Base-by-base conservation (phyloP, 1,140 invertebrate species). In the Limonius californicus region DNA sequence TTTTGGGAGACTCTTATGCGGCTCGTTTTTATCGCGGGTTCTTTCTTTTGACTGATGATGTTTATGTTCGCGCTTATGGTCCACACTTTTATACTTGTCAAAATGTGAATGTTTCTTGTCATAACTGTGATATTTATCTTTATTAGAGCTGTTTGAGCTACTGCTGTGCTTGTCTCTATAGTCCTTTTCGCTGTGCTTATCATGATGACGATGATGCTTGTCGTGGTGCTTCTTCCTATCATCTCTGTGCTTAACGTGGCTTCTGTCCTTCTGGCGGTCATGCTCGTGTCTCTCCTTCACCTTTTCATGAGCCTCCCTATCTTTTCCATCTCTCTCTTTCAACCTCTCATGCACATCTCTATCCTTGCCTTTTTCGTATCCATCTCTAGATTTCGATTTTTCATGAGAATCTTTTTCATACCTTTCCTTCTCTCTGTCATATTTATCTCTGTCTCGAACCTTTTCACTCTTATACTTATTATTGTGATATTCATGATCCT, bases 261-360 rank as follows among this genome's bases (percentile, higher is more conserved):
- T 63, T 64, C 63, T 70, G 30, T 74, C 69, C 32, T 62, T 64
- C 45, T 69, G 57, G 11, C 65, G 43, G 32, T 61, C 32, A 59
- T 65, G 57, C 35, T 66, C 64, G 35, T 21, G 42, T 20, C n/a
- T 2, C 6, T 23, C 39, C 42, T 66, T 62, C 11, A 32, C 42
- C 9, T 27, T 27, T 4, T 27, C 23, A 27, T 27, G 23, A 4
- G 47, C 21, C 11, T 61, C 59, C 60, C 63, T 68, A 45, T 74
- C 68, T 42, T 64, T 64, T 43, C 67, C 47, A 39, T 53, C 30
- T 14, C 32, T 23, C 3, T 64, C 50, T n/a, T 61, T 55, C 15
- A 39, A 43, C 12, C 53, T 58, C 2, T 58, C 61, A 9, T 62
- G 57, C 12, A 21, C 43, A 0, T 42, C 19, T 42, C 50, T 59